Base-by-base conservation (phyloP, 2,113 vertebrate genomes). In the Python bivittatus region DNA sequence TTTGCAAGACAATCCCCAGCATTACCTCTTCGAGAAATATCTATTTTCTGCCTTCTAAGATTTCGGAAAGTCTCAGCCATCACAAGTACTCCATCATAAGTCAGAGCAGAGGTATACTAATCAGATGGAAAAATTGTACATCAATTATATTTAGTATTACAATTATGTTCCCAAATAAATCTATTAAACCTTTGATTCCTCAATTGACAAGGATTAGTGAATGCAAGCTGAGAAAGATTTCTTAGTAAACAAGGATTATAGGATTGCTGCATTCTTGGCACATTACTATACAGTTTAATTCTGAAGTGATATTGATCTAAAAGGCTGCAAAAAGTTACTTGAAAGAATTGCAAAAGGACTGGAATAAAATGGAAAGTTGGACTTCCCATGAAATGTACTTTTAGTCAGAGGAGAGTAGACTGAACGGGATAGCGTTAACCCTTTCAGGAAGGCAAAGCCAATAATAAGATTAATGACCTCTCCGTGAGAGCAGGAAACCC, bases 1-100 rank as follows among this genome's bases (percentile, higher is more conserved):
- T 99, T 99, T 68, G 99, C 99, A 92, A 99, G 98, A 95, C 99
- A 99, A 97, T 99, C 99, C 2, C 99, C 99, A n/a, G 99, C 99
- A 90, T 99, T 99, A 87, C 99, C 99, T 96, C 99, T 98, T 61
- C 99, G 98, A 94, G 99, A 99, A 97, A 99, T 99, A 96, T 99
- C 99, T 90, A 99, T 99, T 97, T 99, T 99, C 95, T 99, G 99
- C 88, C 98, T 98, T 92, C 99, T 98, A 56, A 99, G 99, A 94
- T 98, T 99, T 93, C 99, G 98, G 94, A 99, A 99, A 3, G 99
- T 99, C 97, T 99, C 99, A 1, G 99, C 99, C 99, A 99, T 99
- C 92, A 99, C 99, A 58, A 99, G 98, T 58, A 99, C 99, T 17
- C 99, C 99, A 87, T 99, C 99, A 0, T 99, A 99, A 0, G 99